Evolutionary conservation across 2,888 invertebrate genomes (phyloP), one percentile per base, ranked within the genome.

Genomic region (Nebria salina): DNA sequence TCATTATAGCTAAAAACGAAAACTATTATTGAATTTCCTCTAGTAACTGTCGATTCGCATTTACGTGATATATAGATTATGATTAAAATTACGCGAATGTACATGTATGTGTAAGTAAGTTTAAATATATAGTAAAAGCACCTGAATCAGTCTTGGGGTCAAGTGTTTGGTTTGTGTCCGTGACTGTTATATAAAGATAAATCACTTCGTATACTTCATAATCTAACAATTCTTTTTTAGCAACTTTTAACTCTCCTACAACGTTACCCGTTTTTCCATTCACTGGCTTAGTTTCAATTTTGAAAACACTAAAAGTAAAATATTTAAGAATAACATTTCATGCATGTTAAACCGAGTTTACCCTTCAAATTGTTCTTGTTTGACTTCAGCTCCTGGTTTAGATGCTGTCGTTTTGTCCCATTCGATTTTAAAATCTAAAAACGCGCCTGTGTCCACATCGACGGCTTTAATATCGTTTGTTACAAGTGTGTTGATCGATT

Each of bases 141-240:
- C 93, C 90, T 86, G 90, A 90, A 82, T 91, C 90, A 65, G 87
- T 89, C 68, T 89, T 87, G 0, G 88, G 87, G 75, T 91, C 90
- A n/a, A 89, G 85, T 72, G 87, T 87, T 0, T 92, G 92, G 73
- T 90, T 89, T 0, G 84, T 84, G 83, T 93, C 93, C 0, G 87
- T 87, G 1, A 92, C 91, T 54, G 89, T 86, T 65, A 93, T 87
- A 0, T 88, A 88, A 72, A 93, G 88, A 86, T 91, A 91, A 26
- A 93, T 87, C 15, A 91, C 89, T 83, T 93, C 93, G 83, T 92
- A 92, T 86, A 89, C 88, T 85, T 93, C 93, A 85, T 90, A 93
- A 87, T 93, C 92, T 43, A 84, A 83, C 65, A 13, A 72, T 15
- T 82, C 20, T 34, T 66, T 72, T 26, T 81, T 76, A 84, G 85